Evolutionary conservation across 2,797 vertebrate genomes (phyloP).

Genomic region (Arrhamphus sclerolepis): DNA sequence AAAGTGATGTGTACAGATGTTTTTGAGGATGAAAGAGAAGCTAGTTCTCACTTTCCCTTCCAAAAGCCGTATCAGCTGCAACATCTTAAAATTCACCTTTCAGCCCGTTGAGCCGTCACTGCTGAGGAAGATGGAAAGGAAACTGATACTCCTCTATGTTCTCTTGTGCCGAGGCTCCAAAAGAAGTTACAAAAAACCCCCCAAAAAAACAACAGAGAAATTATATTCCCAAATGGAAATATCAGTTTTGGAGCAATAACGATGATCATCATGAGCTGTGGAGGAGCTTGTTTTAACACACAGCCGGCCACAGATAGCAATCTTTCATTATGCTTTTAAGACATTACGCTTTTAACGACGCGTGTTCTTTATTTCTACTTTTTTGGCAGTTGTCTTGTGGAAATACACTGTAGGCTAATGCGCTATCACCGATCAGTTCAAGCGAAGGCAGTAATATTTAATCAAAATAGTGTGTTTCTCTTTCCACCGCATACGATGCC

Average conservation of each 20-base stretch:
- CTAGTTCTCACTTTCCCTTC: slow-evolving; percentile 38
- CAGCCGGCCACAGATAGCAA: slow-evolving; percentile 14
- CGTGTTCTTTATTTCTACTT: no score
- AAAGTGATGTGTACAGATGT: slow-evolving; percentile 48
- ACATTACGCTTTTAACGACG: neutral
- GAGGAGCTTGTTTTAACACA: slow-evolving; percentile 21
- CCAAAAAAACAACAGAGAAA: slow-evolving; percentile 29
- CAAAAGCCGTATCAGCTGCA: slow-evolving; percentile 49
- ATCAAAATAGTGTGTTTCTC: slow-evolving; percentile 36
- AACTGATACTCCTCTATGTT: slow-evolving; percentile 53
- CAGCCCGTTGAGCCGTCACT: slow-evolving; percentile 47
- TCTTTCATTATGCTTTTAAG: slow-evolving; percentile 3
- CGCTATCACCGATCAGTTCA: slow-evolving; percentile 18
- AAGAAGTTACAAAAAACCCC: no score
- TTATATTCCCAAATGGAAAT: slow-evolving; percentile 30
- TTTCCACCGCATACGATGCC: slow-evolving; percentile 44
- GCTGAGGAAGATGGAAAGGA: slow-evolving; percentile 44
- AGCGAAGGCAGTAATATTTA: slow-evolving; percentile 26
- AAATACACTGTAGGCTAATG: no score
- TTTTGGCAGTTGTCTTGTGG: no score
- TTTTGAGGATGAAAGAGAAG: slow-evolving; percentile 53
- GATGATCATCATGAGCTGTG: slow-evolving; percentile 61
- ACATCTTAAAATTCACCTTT: slow-evolving; percentile 59
- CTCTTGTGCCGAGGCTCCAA: slow-evolving; percentile 30
- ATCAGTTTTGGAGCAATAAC: slow-evolving; percentile 15